phyloP scores from a whole-genome alignment of 2,888 invertebrate genomes.

The Exocentrus adspersus region DNA sequence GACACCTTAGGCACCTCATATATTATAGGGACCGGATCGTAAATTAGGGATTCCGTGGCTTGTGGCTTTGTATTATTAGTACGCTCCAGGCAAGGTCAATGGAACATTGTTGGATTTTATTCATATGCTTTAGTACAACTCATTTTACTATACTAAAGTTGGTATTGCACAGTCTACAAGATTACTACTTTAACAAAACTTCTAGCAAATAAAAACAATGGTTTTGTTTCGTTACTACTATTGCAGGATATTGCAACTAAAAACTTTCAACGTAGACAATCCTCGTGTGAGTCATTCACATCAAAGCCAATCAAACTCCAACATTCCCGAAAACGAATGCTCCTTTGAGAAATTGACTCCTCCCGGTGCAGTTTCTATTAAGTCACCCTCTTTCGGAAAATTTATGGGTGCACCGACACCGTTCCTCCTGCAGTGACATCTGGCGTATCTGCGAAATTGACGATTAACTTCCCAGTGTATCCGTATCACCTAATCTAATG shows the following conservation, averaged over 20 bases:
- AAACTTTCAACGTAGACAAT: no score
- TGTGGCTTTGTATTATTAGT: background rate
- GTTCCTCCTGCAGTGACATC: background rate
- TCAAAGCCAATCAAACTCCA: no score
- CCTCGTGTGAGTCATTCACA: no score
- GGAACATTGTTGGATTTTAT: no score
- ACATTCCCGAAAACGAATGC: no score
- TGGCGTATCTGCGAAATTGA: slow-evolving; percentile 17
- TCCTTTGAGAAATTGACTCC: background rate
- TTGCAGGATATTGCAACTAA: no score
- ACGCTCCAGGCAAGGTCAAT: background rate
- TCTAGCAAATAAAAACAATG: no score
- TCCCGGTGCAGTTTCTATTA: background rate
- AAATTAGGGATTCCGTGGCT: slow-evolving; percentile 12
- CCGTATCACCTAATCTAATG: slow-evolving; percentile 17
- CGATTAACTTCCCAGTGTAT: slow-evolving; percentile 15
- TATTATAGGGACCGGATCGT: background rate
- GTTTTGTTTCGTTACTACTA: no score
- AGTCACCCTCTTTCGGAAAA: background rate
- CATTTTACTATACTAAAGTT: no score
- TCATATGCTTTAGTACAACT: no score
- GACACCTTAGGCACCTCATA: slow-evolving; percentile 21
- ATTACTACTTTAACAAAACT: no score
- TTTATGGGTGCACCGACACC: background rate
- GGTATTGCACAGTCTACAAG: no score